These are phyloP conservation scores for Drosophila stalkeri DNA, from an alignment of 2,888 invertebrate species.

Conservation along the genomic window DNA sequence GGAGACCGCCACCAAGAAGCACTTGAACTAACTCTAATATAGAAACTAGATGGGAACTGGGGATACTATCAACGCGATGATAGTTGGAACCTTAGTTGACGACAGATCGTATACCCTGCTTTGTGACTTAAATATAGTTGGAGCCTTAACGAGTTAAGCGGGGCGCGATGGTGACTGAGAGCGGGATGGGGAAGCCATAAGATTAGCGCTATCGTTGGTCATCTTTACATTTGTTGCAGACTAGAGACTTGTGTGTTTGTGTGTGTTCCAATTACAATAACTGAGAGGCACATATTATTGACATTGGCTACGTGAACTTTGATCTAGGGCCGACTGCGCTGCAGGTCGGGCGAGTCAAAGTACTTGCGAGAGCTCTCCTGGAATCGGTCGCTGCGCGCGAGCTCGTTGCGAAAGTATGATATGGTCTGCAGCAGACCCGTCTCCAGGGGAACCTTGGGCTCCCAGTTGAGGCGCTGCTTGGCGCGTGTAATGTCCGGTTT, in stretches of 20 bases:
- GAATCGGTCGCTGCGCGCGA: slow-evolving; percentile 86
- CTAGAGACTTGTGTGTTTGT: slow-evolving; percentile 66
- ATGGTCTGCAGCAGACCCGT: slow-evolving; percentile 96
- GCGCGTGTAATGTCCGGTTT: slow-evolving; percentile 97
- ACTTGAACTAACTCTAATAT: slow-evolving; percentile 15
- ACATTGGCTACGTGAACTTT: neutral
- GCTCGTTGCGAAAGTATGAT: slow-evolving; percentile 96
- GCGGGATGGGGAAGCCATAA: slow-evolving; percentile 17
- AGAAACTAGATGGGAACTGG: neutral
- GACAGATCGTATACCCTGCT: slow-evolving; percentile 5
- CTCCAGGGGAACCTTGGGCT: slow-evolving; percentile 94
- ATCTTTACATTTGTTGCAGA: slow-evolving; percentile 76
- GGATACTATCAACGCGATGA: slow-evolving; percentile 1
- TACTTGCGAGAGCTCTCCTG: slow-evolving; percentile 83
- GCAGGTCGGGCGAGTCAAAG: slow-evolving; percentile 81
- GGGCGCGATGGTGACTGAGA: neutral
- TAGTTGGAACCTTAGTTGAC: slow-evolving; percentile 3
- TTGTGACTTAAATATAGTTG: slow-evolving; percentile 5
- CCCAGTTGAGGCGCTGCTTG: slow-evolving; percentile 93
- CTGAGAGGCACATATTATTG: slow-evolving; percentile 54
- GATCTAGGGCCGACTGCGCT: slow-evolving; percentile 64
- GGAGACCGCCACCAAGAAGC: slow-evolving; percentile 2
- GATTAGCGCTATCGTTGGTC: slow-evolving; percentile 74
- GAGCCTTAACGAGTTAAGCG: slow-evolving; percentile 7
- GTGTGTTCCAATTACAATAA: slow-evolving; percentile 46